These are phyloP conservation scores for Dolichomitus sp. DNA, from an alignment of 2,888 invertebrate species.

Conservation along the genomic window DNA sequence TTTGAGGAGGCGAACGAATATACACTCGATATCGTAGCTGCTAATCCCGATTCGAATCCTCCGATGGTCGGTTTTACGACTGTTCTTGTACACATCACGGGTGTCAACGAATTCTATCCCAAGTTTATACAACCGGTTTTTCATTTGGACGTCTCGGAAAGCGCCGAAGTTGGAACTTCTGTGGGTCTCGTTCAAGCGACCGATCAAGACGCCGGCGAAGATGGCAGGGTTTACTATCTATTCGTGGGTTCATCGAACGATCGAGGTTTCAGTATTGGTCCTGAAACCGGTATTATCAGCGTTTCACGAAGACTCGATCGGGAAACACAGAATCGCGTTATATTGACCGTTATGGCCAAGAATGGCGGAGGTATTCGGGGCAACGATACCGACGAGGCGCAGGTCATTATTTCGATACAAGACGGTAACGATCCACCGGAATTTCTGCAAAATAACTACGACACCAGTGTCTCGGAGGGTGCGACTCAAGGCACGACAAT, in stretches of 20 bases:
- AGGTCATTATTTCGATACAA: conserved; percentile 96
- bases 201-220: conserved; percentile 95
- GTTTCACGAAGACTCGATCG: conserved; percentile 94
- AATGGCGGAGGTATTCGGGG: conserved; percentile 97
- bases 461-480: conserved; percentile 94
- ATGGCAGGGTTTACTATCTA: conserved; percentile 96
- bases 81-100: conserved; percentile 92
- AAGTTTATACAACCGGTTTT: conserved; percentile 96
- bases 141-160: conserved; percentile 97
- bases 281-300: conserved; percentile 93
- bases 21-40: conserved; percentile 92
- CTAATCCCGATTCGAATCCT: conserved; percentile 92
- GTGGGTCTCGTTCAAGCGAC: conserved; percentile 96
- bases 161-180: conserved; percentile 94
- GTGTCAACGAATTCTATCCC: conserved; percentile 96
- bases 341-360: conserved; percentile 97
- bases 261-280: conserved; percentile 95
- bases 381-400: conserved; percentile 98
- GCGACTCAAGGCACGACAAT: conserved; percentile 92
- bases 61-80: conserved; percentile 92
- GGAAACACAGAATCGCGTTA: conserved; percentile 96
- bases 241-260: conserved; percentile 97
- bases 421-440: conserved; percentile 99
- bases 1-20: conserved; percentile 94
- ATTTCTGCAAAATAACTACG: conserved; percentile 93